These are phyloP conservation scores for Tamandua tetradactyla DNA, from an alignment of 2,797 vertebrate genomes.

Conservation along the genomic window DNA sequence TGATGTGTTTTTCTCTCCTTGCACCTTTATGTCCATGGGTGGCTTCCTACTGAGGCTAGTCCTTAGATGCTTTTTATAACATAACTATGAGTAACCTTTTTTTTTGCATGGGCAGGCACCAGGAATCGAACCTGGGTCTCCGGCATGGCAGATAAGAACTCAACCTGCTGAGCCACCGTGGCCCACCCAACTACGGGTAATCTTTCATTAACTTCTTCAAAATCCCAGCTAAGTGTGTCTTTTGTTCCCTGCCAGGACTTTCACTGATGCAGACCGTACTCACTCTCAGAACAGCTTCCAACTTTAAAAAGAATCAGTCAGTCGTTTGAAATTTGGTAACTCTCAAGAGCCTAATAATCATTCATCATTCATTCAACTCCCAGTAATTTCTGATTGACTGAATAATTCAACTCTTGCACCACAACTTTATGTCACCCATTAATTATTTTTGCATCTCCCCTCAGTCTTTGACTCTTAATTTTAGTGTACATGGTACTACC, in stretches of 20 bases:
- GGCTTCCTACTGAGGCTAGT: not conserved
- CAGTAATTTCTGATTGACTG: not conserved
- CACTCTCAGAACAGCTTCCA: not conserved
- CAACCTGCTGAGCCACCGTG: too few relatives aligned
- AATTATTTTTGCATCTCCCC: conserved; percentile 14
- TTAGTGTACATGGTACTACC: not conserved
- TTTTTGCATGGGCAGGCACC: too few relatives aligned
- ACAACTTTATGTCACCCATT: not conserved
- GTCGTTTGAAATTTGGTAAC: not conserved
- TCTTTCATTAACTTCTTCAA: not conserved
- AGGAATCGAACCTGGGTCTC: too few relatives aligned
- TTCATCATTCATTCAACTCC: conserved; percentile 4
- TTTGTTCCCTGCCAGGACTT: not conserved
- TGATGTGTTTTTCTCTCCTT: not conserved
- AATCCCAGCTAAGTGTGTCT: not conserved
- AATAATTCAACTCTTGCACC: not conserved
- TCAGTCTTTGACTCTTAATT: not conserved
- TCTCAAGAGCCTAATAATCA: not conserved
- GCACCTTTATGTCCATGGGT: rapidly evolving
- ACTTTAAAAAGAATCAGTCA: not conserved
- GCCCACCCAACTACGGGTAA: not conserved
- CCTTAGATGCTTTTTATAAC: not conserved
- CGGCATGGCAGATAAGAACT: too few relatives aligned
- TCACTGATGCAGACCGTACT: not conserved
- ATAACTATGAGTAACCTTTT: too few relatives aligned